Base-by-base conservation (phyloP, 2,888 invertebrate genomes). In the Andrena minutula region DNA sequence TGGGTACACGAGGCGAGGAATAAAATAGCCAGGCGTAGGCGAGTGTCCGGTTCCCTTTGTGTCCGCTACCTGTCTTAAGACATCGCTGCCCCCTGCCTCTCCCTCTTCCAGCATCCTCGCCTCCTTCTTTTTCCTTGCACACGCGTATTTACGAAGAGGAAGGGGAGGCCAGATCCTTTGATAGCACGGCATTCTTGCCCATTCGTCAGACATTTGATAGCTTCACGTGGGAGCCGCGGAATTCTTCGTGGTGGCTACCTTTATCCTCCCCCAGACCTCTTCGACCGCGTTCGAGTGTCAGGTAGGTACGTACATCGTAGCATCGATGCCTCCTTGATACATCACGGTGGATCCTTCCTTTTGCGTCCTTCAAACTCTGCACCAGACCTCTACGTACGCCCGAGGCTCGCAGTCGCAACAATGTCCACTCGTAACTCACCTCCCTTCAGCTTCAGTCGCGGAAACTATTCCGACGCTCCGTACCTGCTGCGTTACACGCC, bases 121-220 rank as follows among this genome's bases (percentile, higher is more conserved):
- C 79, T 86, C 84, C 78, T 88, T 86, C 86, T 88, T 88, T 84
- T 87, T 83, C 85, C 85, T 75, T 79, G 80, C 87, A 89, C 86
- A 83, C 85, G 84, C 84, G 84, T 85, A 87, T 88, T 88, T 87
- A 87, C 79, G 77, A 63, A 82, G 84, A 80, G 84, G 81, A 77
- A 78, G 70, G 75, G 86, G 84, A 81, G 75, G 76, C 80, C 87
- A 91, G 93, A 92, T 93, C 90, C 90, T 91, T 92, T 92, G 93
- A 93, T 93, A 93, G 92, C 90, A 88, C 91, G 78, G 86, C 93
- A 93, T 93, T 93, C 93, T 91, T 92, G 90, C 88, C 89, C 92
- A 92, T 93, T 92, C 92, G 90, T 93, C 93, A 93, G 93, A 93
- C 91, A 93, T 93, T 93, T 93, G 93, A 93, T 93, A 93, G 93